A percentile compares a stretch with the other conserved stretches of the same genome.
Evolutionary conservation across 2,113 vertebrate genomes (phyloP).

Genomic region (Daphoenositta chrysoptera): DNA sequence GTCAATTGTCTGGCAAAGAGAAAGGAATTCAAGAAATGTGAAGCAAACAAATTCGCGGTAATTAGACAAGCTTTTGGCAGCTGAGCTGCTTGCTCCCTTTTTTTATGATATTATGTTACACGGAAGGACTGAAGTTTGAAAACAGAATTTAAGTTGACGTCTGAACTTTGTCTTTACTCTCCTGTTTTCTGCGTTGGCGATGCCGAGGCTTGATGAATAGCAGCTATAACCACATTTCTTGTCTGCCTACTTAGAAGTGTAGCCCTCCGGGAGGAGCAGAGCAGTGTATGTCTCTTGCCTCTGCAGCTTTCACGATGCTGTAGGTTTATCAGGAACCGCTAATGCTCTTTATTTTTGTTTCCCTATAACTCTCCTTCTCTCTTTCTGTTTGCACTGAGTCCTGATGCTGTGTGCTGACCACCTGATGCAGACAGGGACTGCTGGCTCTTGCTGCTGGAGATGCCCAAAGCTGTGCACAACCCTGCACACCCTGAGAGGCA

Average conservation of each 20-base stretch:
- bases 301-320: background rate
- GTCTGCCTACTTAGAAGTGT: background rate
- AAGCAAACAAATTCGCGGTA: constrained; percentile 6
- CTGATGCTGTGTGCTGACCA: fast-evolving
- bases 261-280: background rate
- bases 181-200: background rate
- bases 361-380: background rate
- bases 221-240: background rate
- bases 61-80: constrained; percentile 24
- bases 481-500: background rate
- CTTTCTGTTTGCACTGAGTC: background rate
- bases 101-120: background rate
- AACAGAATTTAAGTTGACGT: background rate
- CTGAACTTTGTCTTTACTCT: background rate
- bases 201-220: background rate
- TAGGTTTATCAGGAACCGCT: background rate
- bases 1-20: constrained; percentile 22
- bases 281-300: background rate
- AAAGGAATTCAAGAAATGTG: constrained; percentile 44
- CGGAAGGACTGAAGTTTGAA: background rate
- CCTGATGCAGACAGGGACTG: background rate
- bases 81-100: background rate
- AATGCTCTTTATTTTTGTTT: background rate
- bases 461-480: fast-evolving
- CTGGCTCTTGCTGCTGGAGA: background rate